These are phyloP conservation scores for Pelodiscus sinensis DNA, from an alignment of 2,113 vertebrate species.

Conservation along the genomic window DNA sequence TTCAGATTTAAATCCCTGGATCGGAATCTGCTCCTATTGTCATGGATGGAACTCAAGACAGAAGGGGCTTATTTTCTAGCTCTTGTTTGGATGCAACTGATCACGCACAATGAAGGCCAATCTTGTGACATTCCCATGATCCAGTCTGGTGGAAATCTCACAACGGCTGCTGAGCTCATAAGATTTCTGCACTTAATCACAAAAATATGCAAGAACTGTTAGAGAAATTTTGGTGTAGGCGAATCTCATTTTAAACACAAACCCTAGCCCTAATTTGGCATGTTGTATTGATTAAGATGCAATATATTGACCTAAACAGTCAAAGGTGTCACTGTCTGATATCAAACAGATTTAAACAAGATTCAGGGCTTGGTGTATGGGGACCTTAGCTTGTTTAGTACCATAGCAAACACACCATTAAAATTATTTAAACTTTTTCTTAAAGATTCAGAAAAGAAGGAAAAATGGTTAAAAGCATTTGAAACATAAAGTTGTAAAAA, in stretches of 20 bases:
- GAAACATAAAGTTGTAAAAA: not conserved
- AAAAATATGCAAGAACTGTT: fast-evolving
- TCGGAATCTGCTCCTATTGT: not conserved
- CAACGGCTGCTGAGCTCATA: fast-evolving
- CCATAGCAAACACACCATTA: not conserved
- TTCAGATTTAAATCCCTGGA: not conserved
- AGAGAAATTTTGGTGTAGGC: fast-evolving
- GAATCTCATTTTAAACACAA: not conserved
- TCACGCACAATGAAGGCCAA: fast-evolving
- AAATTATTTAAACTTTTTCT: not conserved
- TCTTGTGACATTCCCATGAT: not conserved
- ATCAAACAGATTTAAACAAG: not conserved
- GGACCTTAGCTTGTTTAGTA: not conserved
- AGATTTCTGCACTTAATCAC: not conserved
- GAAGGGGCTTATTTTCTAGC: fast-evolving
- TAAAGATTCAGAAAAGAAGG: not conserved
- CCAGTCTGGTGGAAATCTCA: not conserved
- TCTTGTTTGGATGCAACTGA: not conserved
- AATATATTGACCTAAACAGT: not conserved
- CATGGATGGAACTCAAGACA: not conserved
- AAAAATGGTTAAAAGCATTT: not conserved
- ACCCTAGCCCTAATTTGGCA: not conserved
- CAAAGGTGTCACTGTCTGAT: not conserved
- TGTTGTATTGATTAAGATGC: not conserved
- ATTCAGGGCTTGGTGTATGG: not conserved